Conservation (phyloP, 37 sponge, comb jelly and placozoan genomes). For the Halichondria panicea region DNA sequence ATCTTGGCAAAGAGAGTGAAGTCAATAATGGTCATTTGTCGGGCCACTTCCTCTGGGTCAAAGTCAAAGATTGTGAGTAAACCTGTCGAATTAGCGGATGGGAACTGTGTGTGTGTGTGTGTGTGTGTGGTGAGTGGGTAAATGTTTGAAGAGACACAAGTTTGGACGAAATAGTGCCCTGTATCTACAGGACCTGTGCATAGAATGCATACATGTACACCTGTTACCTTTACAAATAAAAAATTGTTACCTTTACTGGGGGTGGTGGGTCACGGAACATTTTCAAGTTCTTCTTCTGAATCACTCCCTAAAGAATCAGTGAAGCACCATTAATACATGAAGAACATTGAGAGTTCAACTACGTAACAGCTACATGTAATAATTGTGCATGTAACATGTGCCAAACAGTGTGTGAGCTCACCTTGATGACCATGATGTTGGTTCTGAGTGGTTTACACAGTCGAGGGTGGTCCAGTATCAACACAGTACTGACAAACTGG, state of each 20-base stretch:
- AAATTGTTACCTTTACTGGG: constrained; percentile 77
- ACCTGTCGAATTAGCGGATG: constrained; percentile 43
- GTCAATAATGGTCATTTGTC: constrained; percentile 92
- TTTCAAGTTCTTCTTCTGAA: constrained; percentile 68
- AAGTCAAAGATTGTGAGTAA: constrained; percentile 86
- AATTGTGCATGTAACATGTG: too few species aligned
- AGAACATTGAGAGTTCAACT: neutral
- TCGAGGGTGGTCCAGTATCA: constrained; percentile 75
- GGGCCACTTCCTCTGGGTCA: constrained; percentile 91
- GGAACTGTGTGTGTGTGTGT: too few species aligned
- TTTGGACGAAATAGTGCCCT: too few species aligned
- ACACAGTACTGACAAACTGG: constrained; percentile 62
- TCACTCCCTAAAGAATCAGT: constrained; percentile 48
- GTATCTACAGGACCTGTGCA: neutral
- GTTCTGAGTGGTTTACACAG: constrained; percentile 77
- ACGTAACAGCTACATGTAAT: too few species aligned
- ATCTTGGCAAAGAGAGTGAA: constrained; percentile 87
- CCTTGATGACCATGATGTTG: constrained; percentile 75
- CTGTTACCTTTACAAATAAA: too few species aligned
- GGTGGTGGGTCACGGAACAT: constrained; percentile 73
- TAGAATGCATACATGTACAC: neutral
- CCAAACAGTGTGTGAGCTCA: neutral
- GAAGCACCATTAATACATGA: neutral
- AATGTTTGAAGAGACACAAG: neutral
- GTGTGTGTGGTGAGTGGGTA: too few species aligned